Evolutionary conservation across 2,888 invertebrate species (phyloP), one percentile per base, ranked within the genome.

Genomic region (Ceratothoa steindachneri): DNA sequence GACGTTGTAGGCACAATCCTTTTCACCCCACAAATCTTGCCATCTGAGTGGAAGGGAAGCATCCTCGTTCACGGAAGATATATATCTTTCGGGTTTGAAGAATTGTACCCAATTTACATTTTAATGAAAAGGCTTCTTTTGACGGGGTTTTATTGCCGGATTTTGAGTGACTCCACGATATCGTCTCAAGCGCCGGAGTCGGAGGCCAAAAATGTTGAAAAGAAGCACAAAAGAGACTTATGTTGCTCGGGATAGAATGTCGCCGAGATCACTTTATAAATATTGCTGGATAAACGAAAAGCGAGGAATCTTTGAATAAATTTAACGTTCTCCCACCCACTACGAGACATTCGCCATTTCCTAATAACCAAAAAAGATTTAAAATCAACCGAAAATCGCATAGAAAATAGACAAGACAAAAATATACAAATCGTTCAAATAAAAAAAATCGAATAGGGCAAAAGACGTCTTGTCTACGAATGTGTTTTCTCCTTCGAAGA

Each of bases 61-160:
- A 24, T 28, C 52, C 53, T 55, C 53, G 52, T n/a, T n/a, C n/a
- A n/a, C 64, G 70, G 31, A 74, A 74, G 70, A 70, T 74, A 71
- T 74, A 74, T 71, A 67, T 71, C 74, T 74, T 29, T 67, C 68
- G 67, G 66, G 75, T 75, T 75, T 75, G 75, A 75, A 72, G 72
- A 75, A 75, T 75, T 72, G 72, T 65, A 72, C 69, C 72, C 72
- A 72, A 75, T 75, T 75, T 75, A 72, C 75, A 75, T 75, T 75
- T 72, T 72, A 75, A 75, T 75, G 72, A 75, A 75, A 75, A 66
- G 69, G 72, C 65, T 30, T 72, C 69, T 72, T 69, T 55, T 29
- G 51, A 52, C 67, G 75, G 30, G 51, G 69, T 53, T 72, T 65
- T 60, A 60, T 60, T 60, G 60, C 60, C 60, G 19, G 60, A 60